Base-by-base conservation (phyloP, 2,113 vertebrate species). In the Tricholaema leucomelas region DNA sequence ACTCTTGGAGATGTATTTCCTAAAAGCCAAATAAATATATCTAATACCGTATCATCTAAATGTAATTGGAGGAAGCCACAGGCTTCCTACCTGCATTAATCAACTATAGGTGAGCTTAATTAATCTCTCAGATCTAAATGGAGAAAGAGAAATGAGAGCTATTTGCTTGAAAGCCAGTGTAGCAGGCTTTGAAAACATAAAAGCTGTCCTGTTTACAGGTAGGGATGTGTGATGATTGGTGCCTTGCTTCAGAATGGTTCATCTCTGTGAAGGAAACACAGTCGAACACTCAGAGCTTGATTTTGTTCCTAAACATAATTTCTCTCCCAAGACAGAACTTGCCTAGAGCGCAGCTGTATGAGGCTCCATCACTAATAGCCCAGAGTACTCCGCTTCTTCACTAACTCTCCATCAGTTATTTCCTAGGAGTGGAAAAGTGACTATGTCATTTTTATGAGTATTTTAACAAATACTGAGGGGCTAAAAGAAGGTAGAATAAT, bases 21-120 rank as follows among this genome's bases (percentile, higher is more conserved):
- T 93, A 88, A 93, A 90, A 90, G 59, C 33, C 9, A 17, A 87
- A 91, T 91, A 95, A 95, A 93, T 92, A 84, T 27, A 52, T 85
- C 50, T 76, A 81, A 64, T 74, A 77, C 60, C 74, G 55, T 64
- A 79, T 95, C 81, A 94, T 87, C 77, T 87, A 55, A 92, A 66
- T 28, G 23, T 93, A 95, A 95, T 90, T 93, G 88, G 77, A 95
- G 71, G 77, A 95, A 95, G 86, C 90, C 77, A 93, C 75, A 82
- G 78, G 84, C 91, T 94, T 96, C 71, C 78, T 87, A 96, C 94
- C 94, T 95, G 81, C 74, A 92, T 96, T 95, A 96, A 94, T 96
- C 94, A 96, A 71, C 78, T 66, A 55, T 70, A 95, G 91, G 95
- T 88, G 67, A 94, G 92, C 84, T 92, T 96, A 95, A 93, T 96